phyloP scores from a whole-genome alignment of 92 coral and sea anemone genomes.

The Paragorgia papillata region DNA sequence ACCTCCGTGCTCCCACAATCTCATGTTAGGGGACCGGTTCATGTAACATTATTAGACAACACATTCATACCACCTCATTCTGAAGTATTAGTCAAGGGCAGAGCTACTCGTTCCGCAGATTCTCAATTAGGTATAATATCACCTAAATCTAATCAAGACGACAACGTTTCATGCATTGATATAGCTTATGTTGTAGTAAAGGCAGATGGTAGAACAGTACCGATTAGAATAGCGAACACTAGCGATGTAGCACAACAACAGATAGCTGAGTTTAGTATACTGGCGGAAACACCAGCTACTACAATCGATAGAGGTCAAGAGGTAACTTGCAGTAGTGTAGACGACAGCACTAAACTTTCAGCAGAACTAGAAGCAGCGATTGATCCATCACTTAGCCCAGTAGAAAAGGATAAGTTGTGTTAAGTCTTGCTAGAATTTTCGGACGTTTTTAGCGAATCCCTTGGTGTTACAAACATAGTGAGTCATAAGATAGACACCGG shows the following conservation, averaged over 20 bases:
- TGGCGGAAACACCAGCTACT: constrained; percentile 26
- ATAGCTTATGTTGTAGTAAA: constrained; percentile 42
- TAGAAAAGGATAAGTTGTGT: constrained; percentile 2
- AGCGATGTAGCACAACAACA: constrained; percentile 21
- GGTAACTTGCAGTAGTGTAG: not conserved
- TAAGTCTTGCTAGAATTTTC: constrained; percentile 15
- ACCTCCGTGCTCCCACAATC: constrained; percentile 13
- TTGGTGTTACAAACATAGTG: constrained; percentile 14
- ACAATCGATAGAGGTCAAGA: not conserved
- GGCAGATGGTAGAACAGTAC: constrained; percentile 39
- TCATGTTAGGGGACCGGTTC: not conserved
- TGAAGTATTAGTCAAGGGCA: constrained; percentile 25
- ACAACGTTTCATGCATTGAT: too few relatives aligned
- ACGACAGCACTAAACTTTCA: constrained; percentile 8
- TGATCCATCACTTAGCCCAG: constrained; percentile 8
- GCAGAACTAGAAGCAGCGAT: constrained; percentile 47
- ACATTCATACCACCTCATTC: constrained; percentile 33
- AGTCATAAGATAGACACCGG: constrained; percentile 18
- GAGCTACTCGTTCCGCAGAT: constrained; percentile 7
- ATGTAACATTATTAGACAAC: constrained; percentile 2
- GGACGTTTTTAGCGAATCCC: constrained; percentile 20
- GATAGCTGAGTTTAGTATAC: constrained; percentile 44
- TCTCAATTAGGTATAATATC: constrained; percentile 21
- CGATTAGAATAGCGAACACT: constrained; percentile 42
- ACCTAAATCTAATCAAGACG: not conserved